A percentile compares a stretch with the other conserved stretches of the same genome.
These are phyloP conservation scores for Drosophila ercepeae DNA, from an alignment of 1,140 invertebrate species.

Conservation along the genomic window DNA sequence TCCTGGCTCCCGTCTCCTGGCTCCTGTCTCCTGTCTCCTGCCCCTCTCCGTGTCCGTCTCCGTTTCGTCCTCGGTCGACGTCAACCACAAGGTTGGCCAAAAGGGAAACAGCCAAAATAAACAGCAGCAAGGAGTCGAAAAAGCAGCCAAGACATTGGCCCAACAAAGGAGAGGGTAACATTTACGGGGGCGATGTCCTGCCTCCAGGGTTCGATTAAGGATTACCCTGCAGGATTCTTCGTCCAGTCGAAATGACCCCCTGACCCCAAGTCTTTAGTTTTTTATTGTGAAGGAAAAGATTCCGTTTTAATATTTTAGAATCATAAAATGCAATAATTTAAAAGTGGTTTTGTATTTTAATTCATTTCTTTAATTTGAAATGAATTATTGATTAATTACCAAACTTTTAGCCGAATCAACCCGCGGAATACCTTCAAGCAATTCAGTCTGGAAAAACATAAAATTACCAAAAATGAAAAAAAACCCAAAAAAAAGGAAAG, in stretches of 20 bases:
- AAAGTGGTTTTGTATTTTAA: too few species aligned
- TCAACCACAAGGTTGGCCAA: conserved; percentile 26
- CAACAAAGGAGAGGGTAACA: neutral
- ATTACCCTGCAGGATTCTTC: conserved; percentile 31
- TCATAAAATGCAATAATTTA: too few species aligned
- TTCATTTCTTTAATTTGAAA: too few species aligned
- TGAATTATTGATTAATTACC: neutral
- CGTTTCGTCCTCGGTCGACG: too few species aligned
- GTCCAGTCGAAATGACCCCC: neutral
- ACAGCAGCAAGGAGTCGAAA: conserved; percentile 7
- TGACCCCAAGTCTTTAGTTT: neutral
- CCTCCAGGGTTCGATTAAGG: conserved; percentile 35
- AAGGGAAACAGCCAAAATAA: conserved; percentile 40
- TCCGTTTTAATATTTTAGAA: too few species aligned
- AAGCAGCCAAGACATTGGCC: neutral
- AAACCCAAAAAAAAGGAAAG: neutral
- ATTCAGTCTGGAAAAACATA: conserved; percentile 5
- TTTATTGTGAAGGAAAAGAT: neutral
- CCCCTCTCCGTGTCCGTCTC: too few species aligned
- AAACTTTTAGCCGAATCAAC: neutral
- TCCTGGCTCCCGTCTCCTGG: neutral
- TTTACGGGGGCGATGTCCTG: conserved; percentile 1
- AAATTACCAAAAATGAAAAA: conserved; percentile 28
- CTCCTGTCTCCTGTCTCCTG: neutral
- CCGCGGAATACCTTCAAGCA: neutral